Base-by-base conservation (phyloP, 2,113 vertebrate species). In the Andinoacara biseriatus region DNA sequence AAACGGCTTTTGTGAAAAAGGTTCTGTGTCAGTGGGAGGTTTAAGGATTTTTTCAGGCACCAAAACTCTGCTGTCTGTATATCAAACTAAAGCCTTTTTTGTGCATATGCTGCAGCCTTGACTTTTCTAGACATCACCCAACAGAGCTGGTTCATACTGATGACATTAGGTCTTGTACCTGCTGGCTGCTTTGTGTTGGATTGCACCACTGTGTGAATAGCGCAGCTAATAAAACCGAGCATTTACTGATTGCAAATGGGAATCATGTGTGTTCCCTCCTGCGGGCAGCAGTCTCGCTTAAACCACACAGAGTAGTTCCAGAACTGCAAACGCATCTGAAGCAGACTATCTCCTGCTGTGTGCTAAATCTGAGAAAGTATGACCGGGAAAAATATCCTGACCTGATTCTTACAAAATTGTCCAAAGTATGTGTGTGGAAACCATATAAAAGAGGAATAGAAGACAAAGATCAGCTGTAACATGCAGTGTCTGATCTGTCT, bases 401-500 rank as follows among this genome's bases (percentile, higher is more conserved):
- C 46, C 18, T 54, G 67, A 72, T 72, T 72, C 67, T 54, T 52
- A n/a, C 43, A n/a, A 72, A 72, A 72, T 54, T 72, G 67, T 72
- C 67, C 46, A 54, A 33, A n/a, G 31, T 54, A 7, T 20, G 9
- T 54, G 52, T 20, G 65, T 69, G 43, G 43, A 52, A 69, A 69
- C 24, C 43, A 29, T 69, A 69, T 52, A 52, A 69, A 69, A 69
- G 65, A 69, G 24, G 17, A 52, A 52, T 20, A 46, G 24, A 69
- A 69, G 65, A 31, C 26, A 72, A 72, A 20, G 29, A 52, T 52
- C 24, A 72, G 43, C 43, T 31, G 17, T 52, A 31, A 29, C 65
- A 69, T 52, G 3, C 10, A 20, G 43, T 31, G 24, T 72, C 49
- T 29, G 65, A 52, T 72, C 24, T 52, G 24, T 29, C 43, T 69